phyloP scores from a whole-genome alignment of 2,888 invertebrate genomes.

The Abscondita cerata region DNA sequence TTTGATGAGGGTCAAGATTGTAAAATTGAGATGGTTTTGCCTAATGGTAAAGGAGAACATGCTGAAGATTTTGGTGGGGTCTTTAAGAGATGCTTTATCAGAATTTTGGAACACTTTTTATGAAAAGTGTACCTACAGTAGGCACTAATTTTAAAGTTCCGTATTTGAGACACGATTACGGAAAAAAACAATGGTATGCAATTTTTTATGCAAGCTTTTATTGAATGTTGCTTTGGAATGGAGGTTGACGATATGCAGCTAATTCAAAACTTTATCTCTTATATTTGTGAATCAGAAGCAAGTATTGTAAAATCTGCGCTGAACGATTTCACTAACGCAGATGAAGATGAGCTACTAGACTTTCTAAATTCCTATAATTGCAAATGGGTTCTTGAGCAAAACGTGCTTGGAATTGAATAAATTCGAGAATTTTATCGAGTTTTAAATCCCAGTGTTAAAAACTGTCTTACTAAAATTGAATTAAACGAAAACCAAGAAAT shows the following conservation, averaged over 20 bases:
- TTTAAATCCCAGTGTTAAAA: too few relatives aligned
- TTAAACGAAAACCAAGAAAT: too few relatives aligned
- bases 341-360: too few relatives aligned
- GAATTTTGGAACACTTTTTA: too few relatives aligned
- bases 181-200: background rate
- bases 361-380: too few relatives aligned
- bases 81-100: too few relatives aligned
- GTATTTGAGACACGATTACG: conserved; percentile 6
- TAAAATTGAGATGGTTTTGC: background rate
- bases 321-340: background rate
- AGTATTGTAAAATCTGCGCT: background rate
- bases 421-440: too few relatives aligned
- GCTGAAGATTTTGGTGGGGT: conserved; percentile 3
- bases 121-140: background rate
- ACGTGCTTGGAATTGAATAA: too few relatives aligned
- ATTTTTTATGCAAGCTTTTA: background rate
- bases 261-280: background rate
- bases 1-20: background rate
- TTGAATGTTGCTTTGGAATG: background rate
- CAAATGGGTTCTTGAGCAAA: too few relatives aligned
- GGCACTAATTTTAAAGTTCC: background rate
- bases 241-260: background rate
- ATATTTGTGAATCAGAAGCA: background rate
- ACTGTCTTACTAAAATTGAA: too few relatives aligned
- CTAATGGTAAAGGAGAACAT: background rate